Evolutionary conservation across 2,888 invertebrate species (phyloP), one percentile per base, ranked within the genome.

Genomic region (Polymixis flavicincta): DNA sequence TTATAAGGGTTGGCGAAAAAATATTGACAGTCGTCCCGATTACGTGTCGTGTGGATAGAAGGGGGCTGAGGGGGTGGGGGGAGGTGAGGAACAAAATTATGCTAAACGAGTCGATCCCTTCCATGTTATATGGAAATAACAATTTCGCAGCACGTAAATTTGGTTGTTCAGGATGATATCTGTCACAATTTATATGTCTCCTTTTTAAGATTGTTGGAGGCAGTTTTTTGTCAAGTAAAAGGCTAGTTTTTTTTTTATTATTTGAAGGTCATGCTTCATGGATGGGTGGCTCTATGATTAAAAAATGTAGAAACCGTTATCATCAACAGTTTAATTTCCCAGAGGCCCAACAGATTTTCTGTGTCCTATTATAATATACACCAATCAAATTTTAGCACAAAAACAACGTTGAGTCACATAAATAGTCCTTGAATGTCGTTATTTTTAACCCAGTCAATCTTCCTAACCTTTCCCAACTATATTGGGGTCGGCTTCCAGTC

Each of bases 71-170:
- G 63, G 54, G 61, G 45, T 60, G 54, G 61, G 55, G 55, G 19
- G 28, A n/a, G 63, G n/a, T n/a, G n/a, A n/a, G 66, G 54, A 71
- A 71, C 73, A 72, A 76, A 84, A 87, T 86, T 86, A 87, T 86
- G 85, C 78, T 85, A 86, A 86, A 82, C 78, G 83, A 66, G 63
- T 73, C 80, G 81, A 85, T 78, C 84, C 75, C 78, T 75, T 60
- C 78, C 73, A 73, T 82, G 83, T 82, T 76, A 74, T 80, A 82
- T 71, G 85, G 78, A 78, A 87, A 85, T 87, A 86, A 80, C 74
- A 78, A 86, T 85, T 87, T 85, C 74, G 48, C 60, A 75, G 82
- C 74, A 65, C 60, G 68, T 84, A 80, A 77, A 80, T 82, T 80
- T 59, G 57, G 72, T 45, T 66, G 72, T 70, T 70, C 59, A 55